Base-by-base conservation (phyloP, 2,888 invertebrate species). In the Caenorhabditis angaria region DNA sequence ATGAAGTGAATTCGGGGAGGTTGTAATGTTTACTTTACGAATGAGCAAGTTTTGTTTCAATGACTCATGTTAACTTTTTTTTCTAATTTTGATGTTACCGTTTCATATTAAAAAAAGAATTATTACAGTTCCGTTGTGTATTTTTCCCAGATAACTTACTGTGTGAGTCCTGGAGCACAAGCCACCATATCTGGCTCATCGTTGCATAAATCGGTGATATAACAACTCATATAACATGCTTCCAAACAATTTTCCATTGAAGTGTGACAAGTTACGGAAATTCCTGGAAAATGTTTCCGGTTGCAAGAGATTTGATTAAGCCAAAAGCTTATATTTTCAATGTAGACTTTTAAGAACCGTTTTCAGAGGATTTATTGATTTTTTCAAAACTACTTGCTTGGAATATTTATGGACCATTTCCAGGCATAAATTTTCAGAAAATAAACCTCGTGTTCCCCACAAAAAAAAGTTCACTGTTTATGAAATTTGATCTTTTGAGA, bases 221-320 rank as follows among this genome's bases (percentile, higher is more conserved):
- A 81, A 60, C 81, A 81, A 29, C 71, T 75, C 76, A 80, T 75
- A 48, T 78, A 70, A 48, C 81, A 81, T 0, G 77, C 72, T 47
- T 76, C 77, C 50, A 80, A 56, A 50, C 81, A 81, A 56, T 73
- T 76, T 62, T 81, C 77, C 51, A 80, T 54, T 1, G 74, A 67
- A 10, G 70, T 72, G 50, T 71, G 76, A 28, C 79, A 79, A 2
- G 79, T 71, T 10, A 79, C 79, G 56, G 61, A 63, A 61, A 72
- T 62, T 50, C 73, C 73, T 73, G 55, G 18, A 72, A 59, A 47
- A n/a, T n/a, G n/a, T n/a, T n/a, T n/a, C n/a, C n/a, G n/a, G n/a
- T n/a, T n/a, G n/a, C n/a, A n/a, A n/a, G n/a, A n/a, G n/a, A n/a
- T n/a, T n/a, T n/a, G n/a, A n/a, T n/a, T n/a, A n/a, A n/a, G n/a